Evolutionary conservation across 2,113 vertebrate genomes (phyloP), one percentile per base, ranked within the genome.

Genomic region (Cinclus mexicanus): DNA sequence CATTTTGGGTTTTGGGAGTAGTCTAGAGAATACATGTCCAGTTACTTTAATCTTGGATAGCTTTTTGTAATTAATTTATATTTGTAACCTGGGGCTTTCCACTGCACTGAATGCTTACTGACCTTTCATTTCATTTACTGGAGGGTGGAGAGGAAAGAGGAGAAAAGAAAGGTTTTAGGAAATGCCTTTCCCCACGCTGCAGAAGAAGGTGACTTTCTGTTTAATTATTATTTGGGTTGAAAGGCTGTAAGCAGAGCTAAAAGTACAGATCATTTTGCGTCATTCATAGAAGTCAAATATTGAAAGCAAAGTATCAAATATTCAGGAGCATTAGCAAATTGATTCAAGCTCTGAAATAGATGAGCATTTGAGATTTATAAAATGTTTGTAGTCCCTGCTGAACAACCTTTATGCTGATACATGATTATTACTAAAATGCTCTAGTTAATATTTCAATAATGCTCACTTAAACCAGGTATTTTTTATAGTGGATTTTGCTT

Each of bases 131-230:
- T 84, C 24, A 33, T 83, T 89, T 92, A 87, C 52, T 87, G n/a
- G 57, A 95, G 87, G 83, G 78, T 87, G 91, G 93, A 24, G 89
- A 89, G 93, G 95, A 92, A 91, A 89, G 64, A 89, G 69, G 64
- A 88, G 71, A 67, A 94, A 95, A 94, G 84, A 89, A 92, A 93
- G 56, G 55, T 64, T 20, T 89, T 86, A 95, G 90, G 83, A 97
- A 96, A 94, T 95, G 76, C 52, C 69, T 95, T 93, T 95, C 39
- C 52, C 83, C 72, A 63, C 89, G 69, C 92, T 94, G 56, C 37
- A 74, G 29, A 96, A 84, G 79, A 63, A 80, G 82, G 87, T 85
- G 77, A 55, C 55, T 87, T 90, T 83, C 47, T 60, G 31, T 63
- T 18, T 47, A 81, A 55, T 8, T 83, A 29, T 44, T 28, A 24